These are phyloP conservation scores for Pandion haliaetus DNA, from an alignment of 2,113 vertebrate genomes.

Conservation along the genomic window DNA sequence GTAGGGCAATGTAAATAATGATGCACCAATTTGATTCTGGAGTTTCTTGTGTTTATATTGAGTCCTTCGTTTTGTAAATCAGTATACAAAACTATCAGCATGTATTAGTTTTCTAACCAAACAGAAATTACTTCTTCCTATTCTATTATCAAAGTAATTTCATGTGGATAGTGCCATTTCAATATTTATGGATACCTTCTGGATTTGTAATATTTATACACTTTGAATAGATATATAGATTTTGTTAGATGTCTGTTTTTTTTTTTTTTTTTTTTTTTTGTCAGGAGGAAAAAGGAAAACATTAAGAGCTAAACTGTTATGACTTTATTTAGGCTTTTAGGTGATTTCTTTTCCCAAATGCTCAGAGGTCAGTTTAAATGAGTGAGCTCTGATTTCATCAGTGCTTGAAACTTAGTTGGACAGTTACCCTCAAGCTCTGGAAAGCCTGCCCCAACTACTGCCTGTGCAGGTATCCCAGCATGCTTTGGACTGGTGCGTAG, in stretches of 20 bases:
- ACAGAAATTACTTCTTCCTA: neutral
- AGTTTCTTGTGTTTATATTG: neutral
- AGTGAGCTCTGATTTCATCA: neutral
- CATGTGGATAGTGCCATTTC: neutral
- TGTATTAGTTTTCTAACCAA: neutral
- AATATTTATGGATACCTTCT: neutral
- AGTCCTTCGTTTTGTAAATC: neutral
- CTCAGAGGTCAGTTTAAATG: neutral
- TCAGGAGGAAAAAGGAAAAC: neutral
- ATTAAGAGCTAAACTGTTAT: neutral
- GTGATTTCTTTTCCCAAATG: neutral
- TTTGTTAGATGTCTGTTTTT: neutral
- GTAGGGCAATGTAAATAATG: neutral
- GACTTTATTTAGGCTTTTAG: neutral
- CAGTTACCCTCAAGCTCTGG: neutral
- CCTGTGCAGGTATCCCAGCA: neutral
- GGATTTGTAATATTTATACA: neutral
- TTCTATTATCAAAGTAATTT: neutral
- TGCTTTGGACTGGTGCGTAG: neutral
- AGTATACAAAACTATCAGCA: neutral
- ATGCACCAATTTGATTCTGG: neutral
- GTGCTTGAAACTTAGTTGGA: neutral
- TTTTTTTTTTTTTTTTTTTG: neutral
- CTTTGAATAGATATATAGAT: neutral
- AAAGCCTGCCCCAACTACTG: neutral